Conservation (phyloP, 2,888 invertebrate species). For the Chouioia cunea region DNA sequence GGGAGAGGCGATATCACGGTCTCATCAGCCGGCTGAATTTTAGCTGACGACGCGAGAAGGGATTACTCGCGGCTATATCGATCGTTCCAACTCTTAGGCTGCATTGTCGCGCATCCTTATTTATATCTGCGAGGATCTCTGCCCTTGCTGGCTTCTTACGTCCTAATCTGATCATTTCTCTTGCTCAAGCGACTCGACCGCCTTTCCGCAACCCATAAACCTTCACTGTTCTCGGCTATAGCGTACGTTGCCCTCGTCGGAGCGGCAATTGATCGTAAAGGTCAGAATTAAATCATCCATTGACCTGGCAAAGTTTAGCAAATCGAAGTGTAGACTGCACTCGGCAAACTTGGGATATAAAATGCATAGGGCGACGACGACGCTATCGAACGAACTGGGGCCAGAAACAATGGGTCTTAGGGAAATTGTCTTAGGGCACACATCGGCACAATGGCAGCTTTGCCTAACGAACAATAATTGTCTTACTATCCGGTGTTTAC, state of each 20-base stretch:
- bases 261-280: too few species aligned
- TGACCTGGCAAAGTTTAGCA: constrained; percentile 3
- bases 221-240: too few species aligned
- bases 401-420: constrained; percentile 34
- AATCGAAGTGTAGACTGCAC: neutral
- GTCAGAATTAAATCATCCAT: constrained; percentile 12
- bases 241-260: too few species aligned
- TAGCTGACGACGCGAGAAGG: neutral
- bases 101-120: neutral
- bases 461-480: constrained; percentile 29
- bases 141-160: too few species aligned
- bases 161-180: constrained; percentile 31
- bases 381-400: constrained; percentile 19
- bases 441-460: constrained; percentile 25
- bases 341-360: constrained; percentile 36
- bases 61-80: constrained; percentile 8
- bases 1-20: too few species aligned
- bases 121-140: too few species aligned
- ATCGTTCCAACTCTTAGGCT: constrained; percentile 8
- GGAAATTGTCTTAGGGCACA: constrained; percentile 36
- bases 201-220: neutral
- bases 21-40: neutral
- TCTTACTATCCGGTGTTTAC: constrained; percentile 32
- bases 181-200: neutral
- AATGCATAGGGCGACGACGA: constrained; percentile 25